Conservation (phyloP, 2,888 invertebrate genomes). For the Erebia epiphron region DNA sequence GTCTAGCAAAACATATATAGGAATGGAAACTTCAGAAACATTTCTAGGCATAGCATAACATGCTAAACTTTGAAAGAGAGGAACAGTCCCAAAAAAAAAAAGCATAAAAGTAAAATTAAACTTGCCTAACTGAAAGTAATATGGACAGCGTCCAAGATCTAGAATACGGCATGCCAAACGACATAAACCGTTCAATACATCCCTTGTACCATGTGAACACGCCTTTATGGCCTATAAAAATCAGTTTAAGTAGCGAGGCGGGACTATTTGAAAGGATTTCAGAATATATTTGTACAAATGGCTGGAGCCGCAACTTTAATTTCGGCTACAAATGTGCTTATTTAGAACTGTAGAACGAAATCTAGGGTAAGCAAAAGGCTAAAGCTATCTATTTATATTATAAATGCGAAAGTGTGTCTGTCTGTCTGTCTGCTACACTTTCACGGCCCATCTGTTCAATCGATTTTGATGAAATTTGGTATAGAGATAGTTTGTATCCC, state of each 20-base stretch:
- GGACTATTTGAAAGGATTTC: conserved; percentile 17
- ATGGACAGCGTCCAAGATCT: conserved; percentile 16
- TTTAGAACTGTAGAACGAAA: neutral
- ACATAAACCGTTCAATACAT: conserved; percentile 26
- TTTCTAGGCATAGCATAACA: neutral
- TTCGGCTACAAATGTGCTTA: conserved; percentile 14
- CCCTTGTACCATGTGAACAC: conserved; percentile 22
- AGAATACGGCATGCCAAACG: conserved; percentile 22
- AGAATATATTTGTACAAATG: conserved; percentile 21
- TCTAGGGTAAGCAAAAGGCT: neutral
- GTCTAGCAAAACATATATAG: neutral
- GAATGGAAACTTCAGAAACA: neutral
- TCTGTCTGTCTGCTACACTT: too few relatives aligned
- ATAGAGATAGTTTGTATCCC: too few relatives aligned
- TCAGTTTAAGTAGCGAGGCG: conserved; percentile 29
- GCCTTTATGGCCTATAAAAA: conserved; percentile 28
- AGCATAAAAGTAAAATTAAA: conserved; percentile 1
- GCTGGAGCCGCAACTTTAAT: neutral
- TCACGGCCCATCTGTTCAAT: too few relatives aligned
- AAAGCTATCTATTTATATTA: too few relatives aligned
- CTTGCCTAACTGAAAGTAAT: conserved; percentile 18
- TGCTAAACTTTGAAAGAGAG: conserved; percentile 7
- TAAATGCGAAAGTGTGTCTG: too few relatives aligned
- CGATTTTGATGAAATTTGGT: too few relatives aligned
- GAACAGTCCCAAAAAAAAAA: conserved; percentile 8